Percentiles rank a stretch among this genome's conserved stretches.
Conservation (phyloP, 2,113 vertebrate genomes). For the Apeltes quadracus region DNA sequence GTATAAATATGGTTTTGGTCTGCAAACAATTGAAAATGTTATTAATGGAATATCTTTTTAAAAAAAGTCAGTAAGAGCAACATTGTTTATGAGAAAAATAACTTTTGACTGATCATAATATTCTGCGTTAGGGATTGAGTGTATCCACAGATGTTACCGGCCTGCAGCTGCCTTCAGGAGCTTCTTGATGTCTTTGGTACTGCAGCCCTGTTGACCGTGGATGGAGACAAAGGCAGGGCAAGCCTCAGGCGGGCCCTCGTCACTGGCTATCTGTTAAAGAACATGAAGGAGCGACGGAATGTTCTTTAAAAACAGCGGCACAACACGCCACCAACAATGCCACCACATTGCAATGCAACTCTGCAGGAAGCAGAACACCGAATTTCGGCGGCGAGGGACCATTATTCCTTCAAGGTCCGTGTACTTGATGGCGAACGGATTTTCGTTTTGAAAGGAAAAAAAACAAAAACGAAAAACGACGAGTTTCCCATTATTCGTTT, state of each 20-base stretch:
- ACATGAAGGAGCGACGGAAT: conserved; percentile 21
- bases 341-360: conserved; percentile 19
- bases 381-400: conserved; percentile 22
- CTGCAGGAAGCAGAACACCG: conserved; percentile 15
- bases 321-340: not conserved
- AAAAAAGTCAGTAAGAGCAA: not conserved
- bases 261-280: conserved; percentile 87
- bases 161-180: conserved; percentile 89
- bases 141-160: conserved; percentile 82
- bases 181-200: conserved; percentile 91
- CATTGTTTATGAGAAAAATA: not conserved
- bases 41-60: not conserved
- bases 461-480: too few relatives aligned
- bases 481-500: too few relatives aligned
- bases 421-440: too few relatives aligned
- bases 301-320: not conserved
- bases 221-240: conserved; percentile 91
- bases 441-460: too few relatives aligned
- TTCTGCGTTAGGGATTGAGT: not conserved
- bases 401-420: too few relatives aligned
- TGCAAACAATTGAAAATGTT: conserved; percentile 64
- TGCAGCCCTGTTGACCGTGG: conserved; percentile 90
- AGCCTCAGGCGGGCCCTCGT: conserved; percentile 89
- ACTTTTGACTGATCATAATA: too few relatives aligned
- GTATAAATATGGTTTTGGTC: conserved; percentile 90